Conservation (phyloP, 2,797 vertebrate genomes). For the Gephyroberyx darwinii region DNA sequence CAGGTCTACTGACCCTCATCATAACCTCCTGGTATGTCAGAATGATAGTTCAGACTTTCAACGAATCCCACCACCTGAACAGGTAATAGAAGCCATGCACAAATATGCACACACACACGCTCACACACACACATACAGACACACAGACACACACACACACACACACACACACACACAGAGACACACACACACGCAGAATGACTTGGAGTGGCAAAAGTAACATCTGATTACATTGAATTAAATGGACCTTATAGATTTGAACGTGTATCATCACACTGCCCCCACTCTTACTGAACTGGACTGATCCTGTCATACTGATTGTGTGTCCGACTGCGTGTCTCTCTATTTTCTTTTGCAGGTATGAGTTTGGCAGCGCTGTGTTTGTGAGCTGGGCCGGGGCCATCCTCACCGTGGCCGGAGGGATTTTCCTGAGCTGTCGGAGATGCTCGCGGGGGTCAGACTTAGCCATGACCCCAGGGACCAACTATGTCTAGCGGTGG, state of each 20-base stretch:
- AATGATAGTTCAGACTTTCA: slow-evolving; percentile 53
- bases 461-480: slow-evolving; percentile 67
- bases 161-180: slow-evolving; percentile 4
- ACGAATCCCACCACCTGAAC: slow-evolving; percentile 26
- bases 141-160: slow-evolving; percentile 18
- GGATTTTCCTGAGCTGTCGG: slow-evolving; percentile 85
- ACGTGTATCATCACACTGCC: background rate
- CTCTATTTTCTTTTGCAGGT: slow-evolving; percentile 70
- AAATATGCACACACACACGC: background rate
- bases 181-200: background rate
- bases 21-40: slow-evolving; percentile 78
- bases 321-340: background rate
- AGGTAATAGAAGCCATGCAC: slow-evolving; percentile 45
- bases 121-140: background rate
- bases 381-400: slow-evolving; percentile 90
- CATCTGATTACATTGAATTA: background rate
- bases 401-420: slow-evolving; percentile 85
- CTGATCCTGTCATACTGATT: too few species aligned
- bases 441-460: slow-evolving; percentile 70
- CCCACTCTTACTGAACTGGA: background rate
- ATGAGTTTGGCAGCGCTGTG: slow-evolving; percentile 89
- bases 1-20: slow-evolving; percentile 72
- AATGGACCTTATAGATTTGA: background rate
- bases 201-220: background rate
- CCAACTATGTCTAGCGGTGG: slow-evolving; percentile 86